Evolutionary conservation across 2,797 vertebrate genomes (phyloP).

Genomic region (Phyllotis vaccarum): DNA sequence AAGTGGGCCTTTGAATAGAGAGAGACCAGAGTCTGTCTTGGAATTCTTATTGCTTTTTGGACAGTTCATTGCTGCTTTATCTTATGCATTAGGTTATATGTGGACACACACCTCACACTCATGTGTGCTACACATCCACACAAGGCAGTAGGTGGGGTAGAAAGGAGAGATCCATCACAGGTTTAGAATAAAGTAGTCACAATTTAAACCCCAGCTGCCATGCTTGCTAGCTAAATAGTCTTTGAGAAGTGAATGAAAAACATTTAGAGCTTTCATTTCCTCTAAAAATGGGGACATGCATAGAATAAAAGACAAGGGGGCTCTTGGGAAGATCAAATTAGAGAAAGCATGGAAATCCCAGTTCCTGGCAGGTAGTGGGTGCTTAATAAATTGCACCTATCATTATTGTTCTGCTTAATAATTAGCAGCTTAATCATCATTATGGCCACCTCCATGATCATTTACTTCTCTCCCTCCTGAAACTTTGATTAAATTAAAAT

Average conservation of each 20-base stretch:
- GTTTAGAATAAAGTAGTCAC: background rate
- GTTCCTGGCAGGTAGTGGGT: background rate
- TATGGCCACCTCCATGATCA: background rate
- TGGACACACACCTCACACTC: background rate
- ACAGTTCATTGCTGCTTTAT: background rate
- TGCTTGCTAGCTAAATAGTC: background rate
- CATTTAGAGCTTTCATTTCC: background rate
- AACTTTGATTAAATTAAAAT: conserved; percentile 35
- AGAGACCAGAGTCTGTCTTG: background rate
- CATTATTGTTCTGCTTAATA: background rate
- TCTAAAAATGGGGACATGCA: background rate
- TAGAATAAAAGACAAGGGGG: background rate
- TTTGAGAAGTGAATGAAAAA: conserved; percentile 8
- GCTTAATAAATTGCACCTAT: background rate
- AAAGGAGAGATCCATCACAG: background rate
- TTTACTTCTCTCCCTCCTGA: background rate
- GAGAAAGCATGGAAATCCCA: background rate
- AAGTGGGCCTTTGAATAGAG: background rate
- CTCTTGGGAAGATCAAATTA: background rate
- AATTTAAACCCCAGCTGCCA: background rate
- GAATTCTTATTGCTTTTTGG: background rate
- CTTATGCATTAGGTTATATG: background rate
- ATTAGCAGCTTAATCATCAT: background rate
- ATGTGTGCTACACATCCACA: background rate
- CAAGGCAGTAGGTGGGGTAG: no score